Evolutionary conservation across 2,888 invertebrate genomes (phyloP), one percentile per base, ranked within the genome.

Genomic region (Calliphora vomitoria): DNA sequence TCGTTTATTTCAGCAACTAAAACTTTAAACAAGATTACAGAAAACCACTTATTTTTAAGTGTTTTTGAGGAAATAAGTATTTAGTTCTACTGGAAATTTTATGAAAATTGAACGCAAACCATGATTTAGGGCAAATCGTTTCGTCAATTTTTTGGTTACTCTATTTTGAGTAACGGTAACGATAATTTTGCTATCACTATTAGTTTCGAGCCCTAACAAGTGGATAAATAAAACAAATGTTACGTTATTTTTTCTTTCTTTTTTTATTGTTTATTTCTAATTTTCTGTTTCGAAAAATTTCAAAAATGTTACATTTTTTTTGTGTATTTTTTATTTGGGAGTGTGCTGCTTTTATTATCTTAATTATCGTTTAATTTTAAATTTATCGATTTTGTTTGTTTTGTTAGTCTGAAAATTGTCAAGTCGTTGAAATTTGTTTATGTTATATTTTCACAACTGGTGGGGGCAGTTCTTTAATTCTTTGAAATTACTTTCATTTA

Each of bases 401-500:
- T 38, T 11, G 8, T 35, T 60, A 55, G 53, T 85, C 38, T 53
- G 35, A 81, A 75, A 53, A 75, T 62, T 75, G n/a, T 60, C 35
- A 74, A 75, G 62, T 80, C 72, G 75, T 84, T 83, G 64, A 83
- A 71, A 62, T 75, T 69, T 75, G 8, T 66, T 81, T 76, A 72
- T 72, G 41, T 20, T 66, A 60, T 60, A 69, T 72, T 83, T 83
- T 87, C 60, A 72, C 66, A 84, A 87, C 83, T 87, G 87, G 87
- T 87, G 87, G 87, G 86, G 87, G 83, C 80, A 84, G 81, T 87
- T 86, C n/a, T 79, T 47, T 72, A 25, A 53, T 47, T 64, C 3
- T 55, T 64, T 69, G 47, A 11, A 71, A 44, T 31, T n/a, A 55
- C 41, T 58, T 50, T 53, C 58, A n/a, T 60, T 55, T 25, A 62